phyloP scores from a whole-genome alignment of 37 sponge, comb jelly and placozoan species.

The Petrosia ficiformis region DNA sequence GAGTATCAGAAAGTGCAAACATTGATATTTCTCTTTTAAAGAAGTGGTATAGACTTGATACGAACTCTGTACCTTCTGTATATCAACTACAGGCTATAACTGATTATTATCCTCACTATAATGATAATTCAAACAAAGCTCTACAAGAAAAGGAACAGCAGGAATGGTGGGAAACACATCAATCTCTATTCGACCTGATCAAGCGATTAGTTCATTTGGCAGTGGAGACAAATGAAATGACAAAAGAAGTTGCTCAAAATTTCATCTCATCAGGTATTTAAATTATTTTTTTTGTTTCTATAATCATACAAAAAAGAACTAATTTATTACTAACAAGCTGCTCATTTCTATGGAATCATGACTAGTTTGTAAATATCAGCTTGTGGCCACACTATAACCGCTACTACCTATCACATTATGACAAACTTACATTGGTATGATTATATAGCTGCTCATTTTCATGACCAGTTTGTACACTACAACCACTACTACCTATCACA shows the following conservation, averaged over 20 bases:
- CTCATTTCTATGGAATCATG: too few relatives aligned
- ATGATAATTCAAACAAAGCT: not conserved
- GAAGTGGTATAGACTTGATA: constrained; percentile 60
- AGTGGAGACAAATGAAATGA: constrained; percentile 7
- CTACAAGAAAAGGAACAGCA: constrained; percentile 9
- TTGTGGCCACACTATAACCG: too few relatives aligned
- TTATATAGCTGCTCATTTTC: too few relatives aligned
- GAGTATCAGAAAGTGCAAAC: not conserved
- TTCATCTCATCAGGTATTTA: constrained; percentile 47
- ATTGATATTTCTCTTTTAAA: constrained; percentile 25
- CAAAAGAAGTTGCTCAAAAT: constrained; percentile 9
- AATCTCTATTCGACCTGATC: constrained; percentile 15
- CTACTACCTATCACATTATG: too few relatives aligned
- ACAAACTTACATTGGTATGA: too few relatives aligned
- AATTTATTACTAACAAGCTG: too few relatives aligned
- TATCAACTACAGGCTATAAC: constrained; percentile 63
- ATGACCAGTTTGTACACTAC: too few relatives aligned
- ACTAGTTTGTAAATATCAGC: too few relatives aligned
- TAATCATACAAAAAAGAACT: too few relatives aligned
- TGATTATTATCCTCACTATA: constrained; percentile 33
- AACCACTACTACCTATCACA: too few relatives aligned
- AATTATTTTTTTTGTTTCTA: too few relatives aligned
- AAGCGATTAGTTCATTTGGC: constrained; percentile 15
- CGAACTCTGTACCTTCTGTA: constrained; percentile 38
- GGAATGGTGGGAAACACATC: constrained; percentile 44